A percentile compares a stretch with the other conserved stretches of the same genome.
Conservation (phyloP, 2,888 invertebrate genomes). For the Stenotaenia linearis region DNA sequence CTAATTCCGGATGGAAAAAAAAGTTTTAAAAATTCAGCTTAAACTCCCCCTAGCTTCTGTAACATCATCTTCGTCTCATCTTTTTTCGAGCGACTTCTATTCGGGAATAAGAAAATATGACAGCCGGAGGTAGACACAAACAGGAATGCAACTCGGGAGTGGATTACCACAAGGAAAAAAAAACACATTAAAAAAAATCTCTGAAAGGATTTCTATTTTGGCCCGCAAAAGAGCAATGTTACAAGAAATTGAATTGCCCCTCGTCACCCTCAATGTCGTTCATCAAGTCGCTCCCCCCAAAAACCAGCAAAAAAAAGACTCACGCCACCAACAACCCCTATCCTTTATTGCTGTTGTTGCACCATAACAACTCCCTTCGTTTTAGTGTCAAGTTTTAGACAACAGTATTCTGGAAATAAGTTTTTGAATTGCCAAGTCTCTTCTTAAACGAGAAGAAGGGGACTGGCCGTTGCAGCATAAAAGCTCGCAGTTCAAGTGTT, state of each 20-base stretch:
- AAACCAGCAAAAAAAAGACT: background rate
- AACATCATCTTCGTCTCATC: slow-evolving; percentile 24
- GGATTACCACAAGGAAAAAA: background rate
- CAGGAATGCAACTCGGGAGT: slow-evolving; percentile 23
- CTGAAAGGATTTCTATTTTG: slow-evolving; percentile 21
- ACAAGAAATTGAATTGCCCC: slow-evolving; percentile 26
- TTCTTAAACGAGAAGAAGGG: no score
- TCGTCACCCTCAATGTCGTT: slow-evolving; percentile 15
- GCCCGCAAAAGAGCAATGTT: slow-evolving; percentile 24
- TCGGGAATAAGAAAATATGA: slow-evolving; percentile 16
- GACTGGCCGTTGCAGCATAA: no score
- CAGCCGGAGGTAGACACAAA: slow-evolving; percentile 21
- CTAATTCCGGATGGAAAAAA: background rate
- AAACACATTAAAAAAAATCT: background rate
- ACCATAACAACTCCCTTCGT: background rate
- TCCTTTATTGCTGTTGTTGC: slow-evolving; percentile 19
- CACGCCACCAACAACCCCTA: background rate
- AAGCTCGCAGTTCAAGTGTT: no score
- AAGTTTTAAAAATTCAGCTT: background rate
- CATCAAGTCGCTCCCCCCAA: background rate
- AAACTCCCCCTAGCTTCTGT: slow-evolving; percentile 5
- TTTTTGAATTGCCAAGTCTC: no score
- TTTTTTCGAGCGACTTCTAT: background rate
- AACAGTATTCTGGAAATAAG: no score
- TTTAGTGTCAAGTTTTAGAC: no score